Conservation (phyloP, 2,113 vertebrate species). For the Calyptomena viridis region DNA sequence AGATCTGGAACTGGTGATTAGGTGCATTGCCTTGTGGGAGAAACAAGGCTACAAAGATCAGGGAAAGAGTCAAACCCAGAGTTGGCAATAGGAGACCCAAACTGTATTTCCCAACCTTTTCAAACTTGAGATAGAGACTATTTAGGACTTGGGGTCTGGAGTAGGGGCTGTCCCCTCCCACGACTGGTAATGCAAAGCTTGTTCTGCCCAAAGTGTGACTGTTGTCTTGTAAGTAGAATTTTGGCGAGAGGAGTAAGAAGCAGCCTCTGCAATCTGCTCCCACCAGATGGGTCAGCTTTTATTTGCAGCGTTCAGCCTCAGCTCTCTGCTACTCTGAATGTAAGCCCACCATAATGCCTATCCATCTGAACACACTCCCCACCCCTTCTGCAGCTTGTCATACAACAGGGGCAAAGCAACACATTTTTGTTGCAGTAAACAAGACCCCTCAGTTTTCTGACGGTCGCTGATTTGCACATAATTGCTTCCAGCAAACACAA, state of each 20-base stretch:
- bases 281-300: not conserved
- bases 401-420: not conserved
- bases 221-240: not conserved
- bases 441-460: not conserved
- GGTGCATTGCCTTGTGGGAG: not conserved
- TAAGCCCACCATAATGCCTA: not conserved
- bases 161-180: not conserved
- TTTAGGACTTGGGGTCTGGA: not conserved
- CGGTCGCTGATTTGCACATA: not conserved
- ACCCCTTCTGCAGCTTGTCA: not conserved
- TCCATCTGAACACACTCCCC: not conserved
- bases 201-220: not conserved
- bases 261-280: not conserved
- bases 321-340: not conserved
- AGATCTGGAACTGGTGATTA: not conserved
- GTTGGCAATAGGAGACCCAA: not conserved
- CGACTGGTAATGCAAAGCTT: not conserved
- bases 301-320: not conserved
- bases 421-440: not conserved
- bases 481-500: not conserved
- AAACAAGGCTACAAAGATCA: not conserved
- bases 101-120: not conserved
- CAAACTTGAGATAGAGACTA: not conserved
- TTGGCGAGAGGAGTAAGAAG: not conserved
- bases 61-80: not conserved